Percentiles rank a stretch among this genome's conserved stretches.
phyloP scores from a whole-genome alignment of 2,797 vertebrate genomes.

The Melanogrammus aeglefinus region DNA sequence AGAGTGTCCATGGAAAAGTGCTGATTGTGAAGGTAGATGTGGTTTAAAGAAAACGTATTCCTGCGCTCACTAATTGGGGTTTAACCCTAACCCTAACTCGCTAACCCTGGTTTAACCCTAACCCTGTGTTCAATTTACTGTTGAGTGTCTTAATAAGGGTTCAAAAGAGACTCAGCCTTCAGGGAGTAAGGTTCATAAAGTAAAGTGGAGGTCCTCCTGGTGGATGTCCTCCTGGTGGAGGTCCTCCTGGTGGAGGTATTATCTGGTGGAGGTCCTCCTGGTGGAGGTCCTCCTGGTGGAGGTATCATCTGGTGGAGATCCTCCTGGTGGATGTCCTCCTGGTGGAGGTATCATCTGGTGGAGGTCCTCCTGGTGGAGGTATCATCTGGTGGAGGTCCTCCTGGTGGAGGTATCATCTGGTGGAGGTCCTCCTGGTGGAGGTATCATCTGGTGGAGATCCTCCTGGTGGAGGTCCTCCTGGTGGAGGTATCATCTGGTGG shows the following conservation, averaged over 20 bases:
- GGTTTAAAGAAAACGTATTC: slow-evolving; percentile 69
- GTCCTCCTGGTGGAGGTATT: neutral
- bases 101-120: neutral
- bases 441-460: no score
- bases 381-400: neutral
- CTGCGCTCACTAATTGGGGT: slow-evolving; percentile 41
- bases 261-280: no score
- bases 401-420: neutral
- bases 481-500: neutral
- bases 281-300: no score
- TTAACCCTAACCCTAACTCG: neutral
- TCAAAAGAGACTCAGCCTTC: neutral
- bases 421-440: no score
- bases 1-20: slow-evolving; percentile 30
- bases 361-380: neutral
- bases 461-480: neutral
- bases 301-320: neutral
- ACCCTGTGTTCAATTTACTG: neutral
- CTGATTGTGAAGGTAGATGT: slow-evolving; percentile 78
- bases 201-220: neutral
- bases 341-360: neutral
- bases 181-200: neutral
- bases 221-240: neutral
- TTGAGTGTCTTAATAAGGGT: neutral
- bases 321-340: neutral